These are phyloP conservation scores for Mico argentatus DNA, from an alignment of 2,797 vertebrate genomes.

Conservation along the genomic window DNA sequence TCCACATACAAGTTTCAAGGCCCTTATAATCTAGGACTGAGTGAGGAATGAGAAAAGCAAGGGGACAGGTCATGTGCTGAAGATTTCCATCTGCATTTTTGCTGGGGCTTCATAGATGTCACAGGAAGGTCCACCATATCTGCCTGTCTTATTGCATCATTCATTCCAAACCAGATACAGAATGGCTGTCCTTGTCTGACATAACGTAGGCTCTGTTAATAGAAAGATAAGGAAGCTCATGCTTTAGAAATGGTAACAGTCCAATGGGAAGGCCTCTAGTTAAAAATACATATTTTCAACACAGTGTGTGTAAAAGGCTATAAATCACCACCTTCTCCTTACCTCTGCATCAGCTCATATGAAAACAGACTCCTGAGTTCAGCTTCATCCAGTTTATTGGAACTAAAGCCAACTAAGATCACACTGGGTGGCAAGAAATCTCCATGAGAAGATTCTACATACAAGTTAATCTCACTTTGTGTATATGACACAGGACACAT, in stretches of 20 bases:
- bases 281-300: neutral
- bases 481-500: neutral
- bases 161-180: neutral
- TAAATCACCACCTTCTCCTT: neutral
- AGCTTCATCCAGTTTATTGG: neutral
- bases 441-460: neutral
- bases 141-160: neutral
- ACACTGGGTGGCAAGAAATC: neutral
- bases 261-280: neutral
- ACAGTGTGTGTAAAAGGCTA: neutral
- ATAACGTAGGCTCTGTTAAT: neutral
- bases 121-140: neutral
- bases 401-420: neutral
- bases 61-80: neutral
- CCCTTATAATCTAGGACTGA: neutral
- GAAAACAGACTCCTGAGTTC: neutral
- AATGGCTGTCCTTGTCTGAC: neutral
- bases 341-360: neutral
- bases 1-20: neutral
- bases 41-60: neutral
- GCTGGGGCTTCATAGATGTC: neutral
- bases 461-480: neutral
- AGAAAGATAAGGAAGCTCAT: neutral
- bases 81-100: constrained; percentile 37
- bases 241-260: neutral